phyloP scores from a whole-genome alignment of 2,888 invertebrate species.

The Melieria omissa region DNA sequence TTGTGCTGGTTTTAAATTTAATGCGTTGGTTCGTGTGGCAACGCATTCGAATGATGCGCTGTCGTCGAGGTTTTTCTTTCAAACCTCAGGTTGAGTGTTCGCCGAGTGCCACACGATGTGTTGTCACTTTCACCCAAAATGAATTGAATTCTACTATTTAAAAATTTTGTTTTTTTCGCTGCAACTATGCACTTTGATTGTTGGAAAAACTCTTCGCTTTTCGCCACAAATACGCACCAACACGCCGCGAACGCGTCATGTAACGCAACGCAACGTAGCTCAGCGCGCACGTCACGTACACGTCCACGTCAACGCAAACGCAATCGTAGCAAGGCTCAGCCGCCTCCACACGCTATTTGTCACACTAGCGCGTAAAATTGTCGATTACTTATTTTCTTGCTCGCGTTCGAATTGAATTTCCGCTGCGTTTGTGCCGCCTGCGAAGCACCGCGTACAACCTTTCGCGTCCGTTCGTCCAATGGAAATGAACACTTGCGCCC shows the following conservation, averaged over 20 bases:
- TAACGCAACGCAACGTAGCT: conserved; percentile 1
- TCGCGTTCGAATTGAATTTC: too few species aligned
- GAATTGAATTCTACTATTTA: too few species aligned
- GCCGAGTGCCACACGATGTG: too few species aligned
- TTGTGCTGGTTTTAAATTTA: conserved; percentile 39
- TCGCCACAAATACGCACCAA: background rate
- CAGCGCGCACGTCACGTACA: background rate
- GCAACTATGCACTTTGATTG: too few species aligned
- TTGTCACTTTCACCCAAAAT: too few species aligned
- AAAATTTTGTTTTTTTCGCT: too few species aligned
- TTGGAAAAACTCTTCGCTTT: background rate
- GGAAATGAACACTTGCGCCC: conserved; percentile 55
- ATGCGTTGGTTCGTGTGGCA: conserved; percentile 36
- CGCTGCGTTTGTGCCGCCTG: too few species aligned
- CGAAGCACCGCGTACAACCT: conserved; percentile 50
- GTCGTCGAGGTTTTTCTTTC: conserved; percentile 1
- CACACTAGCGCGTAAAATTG: too few species aligned
- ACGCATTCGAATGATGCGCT: conserved; percentile 43
- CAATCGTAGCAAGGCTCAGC: too few species aligned
- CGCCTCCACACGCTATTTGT: too few species aligned
- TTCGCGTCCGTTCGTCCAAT: conserved; percentile 58
- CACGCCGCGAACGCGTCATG: background rate
- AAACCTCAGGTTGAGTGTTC: too few species aligned
- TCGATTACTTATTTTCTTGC: too few species aligned
- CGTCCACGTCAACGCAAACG: background rate